Percentiles rank a stretch among this genome's conserved stretches.
These are phyloP conservation scores for Anolis sagrei DNA, from an alignment of 2,113 vertebrate species.

Conservation along the genomic window DNA sequence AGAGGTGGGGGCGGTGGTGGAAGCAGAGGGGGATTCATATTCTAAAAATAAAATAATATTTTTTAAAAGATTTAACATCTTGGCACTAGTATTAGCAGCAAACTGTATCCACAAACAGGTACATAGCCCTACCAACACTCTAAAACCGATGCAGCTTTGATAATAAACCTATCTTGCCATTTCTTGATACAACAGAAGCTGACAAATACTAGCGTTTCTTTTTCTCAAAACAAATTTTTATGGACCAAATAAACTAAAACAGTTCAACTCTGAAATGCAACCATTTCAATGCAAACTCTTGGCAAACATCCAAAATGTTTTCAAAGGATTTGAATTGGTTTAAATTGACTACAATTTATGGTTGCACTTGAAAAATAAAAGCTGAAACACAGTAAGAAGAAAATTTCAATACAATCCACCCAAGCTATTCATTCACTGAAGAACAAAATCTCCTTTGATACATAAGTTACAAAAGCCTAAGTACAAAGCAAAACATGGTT, in stretches of 20 bases:
- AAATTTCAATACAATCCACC: slow-evolving; percentile 50
- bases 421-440: slow-evolving; percentile 15
- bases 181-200: not conserved
- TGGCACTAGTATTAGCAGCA: not conserved
- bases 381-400: slow-evolving; percentile 55
- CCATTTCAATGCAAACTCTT: slow-evolving; percentile 36
- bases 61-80: not conserved
- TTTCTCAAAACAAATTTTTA: slow-evolving; percentile 41
- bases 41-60: slow-evolving; percentile 64
- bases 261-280: slow-evolving; percentile 32
- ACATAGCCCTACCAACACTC: not conserved
- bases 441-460: slow-evolving; percentile 69
- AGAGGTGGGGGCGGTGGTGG: slow-evolving; percentile 84
- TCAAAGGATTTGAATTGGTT: slow-evolving; percentile 49
- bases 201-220: slow-evolving; percentile 6
- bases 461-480: slow-evolving; percentile 50
- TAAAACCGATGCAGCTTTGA: not conserved
- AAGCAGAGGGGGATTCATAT: slow-evolving; percentile 81
- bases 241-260: slow-evolving; percentile 50
- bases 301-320: slow-evolving; percentile 51
- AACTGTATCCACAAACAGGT: not conserved
- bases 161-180: not conserved
- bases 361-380: slow-evolving; percentile 64
- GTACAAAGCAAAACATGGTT: slow-evolving; percentile 61
- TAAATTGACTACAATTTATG: slow-evolving; percentile 59